These are phyloP conservation scores for Dysdera silvatica DNA, from an alignment of 1,140 invertebrate genomes.

Conservation along the genomic window DNA sequence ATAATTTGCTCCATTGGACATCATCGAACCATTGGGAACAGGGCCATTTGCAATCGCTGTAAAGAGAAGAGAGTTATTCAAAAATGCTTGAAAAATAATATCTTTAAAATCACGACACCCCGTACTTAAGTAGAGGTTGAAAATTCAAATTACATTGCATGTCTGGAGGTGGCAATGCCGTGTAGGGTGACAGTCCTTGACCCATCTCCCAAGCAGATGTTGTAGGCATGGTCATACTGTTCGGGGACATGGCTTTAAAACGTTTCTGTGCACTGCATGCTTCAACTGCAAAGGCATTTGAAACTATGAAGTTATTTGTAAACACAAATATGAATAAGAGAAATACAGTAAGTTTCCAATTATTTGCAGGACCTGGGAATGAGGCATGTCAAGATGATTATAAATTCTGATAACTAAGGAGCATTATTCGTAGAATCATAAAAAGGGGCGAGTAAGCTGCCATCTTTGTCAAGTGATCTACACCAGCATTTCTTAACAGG, in stretches of 20 bases:
- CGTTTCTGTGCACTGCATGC: slow-evolving; percentile 33
- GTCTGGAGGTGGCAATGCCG: slow-evolving; percentile 60
- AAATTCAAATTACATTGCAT: slow-evolving; percentile 62
- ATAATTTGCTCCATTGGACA: slow-evolving; percentile 13
- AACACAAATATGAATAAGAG: too few species aligned
- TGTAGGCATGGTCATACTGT: slow-evolving; percentile 85
- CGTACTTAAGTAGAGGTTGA: background rate
- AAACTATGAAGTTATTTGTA: too few species aligned
- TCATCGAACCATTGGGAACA: slow-evolving; percentile 22
- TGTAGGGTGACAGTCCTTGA: slow-evolving; percentile 79
- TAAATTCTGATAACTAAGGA: too few species aligned
- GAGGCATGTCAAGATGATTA: too few species aligned
- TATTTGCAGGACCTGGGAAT: too few species aligned
- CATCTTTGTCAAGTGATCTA: too few species aligned
- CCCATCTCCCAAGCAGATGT: slow-evolving; percentile 84
- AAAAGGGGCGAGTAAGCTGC: too few species aligned
- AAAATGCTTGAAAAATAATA: background rate
- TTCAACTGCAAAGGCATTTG: slow-evolving; percentile 24
- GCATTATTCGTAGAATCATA: too few species aligned
- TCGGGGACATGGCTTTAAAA: slow-evolving; percentile 84
- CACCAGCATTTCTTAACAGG: too few species aligned
- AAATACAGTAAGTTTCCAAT: too few species aligned
- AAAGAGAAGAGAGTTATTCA: background rate
- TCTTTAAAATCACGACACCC: background rate
- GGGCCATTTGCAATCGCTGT: slow-evolving; percentile 28